Base-by-base conservation (phyloP, 2,888 invertebrate genomes). In the Meta bourneti region DNA sequence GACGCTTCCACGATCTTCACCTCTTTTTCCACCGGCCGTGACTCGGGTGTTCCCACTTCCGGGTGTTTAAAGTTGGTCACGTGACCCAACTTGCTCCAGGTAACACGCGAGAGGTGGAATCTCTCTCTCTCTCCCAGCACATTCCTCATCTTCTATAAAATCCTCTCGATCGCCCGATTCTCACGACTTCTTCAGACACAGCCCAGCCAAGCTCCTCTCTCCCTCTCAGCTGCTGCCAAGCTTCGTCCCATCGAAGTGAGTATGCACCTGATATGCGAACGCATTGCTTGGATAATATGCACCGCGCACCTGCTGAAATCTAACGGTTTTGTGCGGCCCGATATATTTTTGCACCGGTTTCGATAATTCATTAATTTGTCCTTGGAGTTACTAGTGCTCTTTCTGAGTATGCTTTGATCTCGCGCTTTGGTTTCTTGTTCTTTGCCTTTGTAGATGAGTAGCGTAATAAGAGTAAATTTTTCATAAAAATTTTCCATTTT, bases 141-240 rank as follows among this genome's bases (percentile, higher is more conserved):
- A 87, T 79, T 80, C 81, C 74, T 69, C 84, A 52, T 54, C 89
- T 70, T 83, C 82, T 89, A 89, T 89, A 89, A 89, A 88, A 89
- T 75, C 77, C 19, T 52, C 78, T 78, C 71, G 5, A 20, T n/a
- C 34, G 13, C 20, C 71, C 19, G n/a, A 51, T 6, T 48, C 16
- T 70, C 49, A 81, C 16, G 34, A 48, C 1, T 9, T 61, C 61
- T 61, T 61, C 61, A 16, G 16, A 61, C 61, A 13, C 61, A 61
- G 16, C 61, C 34, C 34, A 34, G 34, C 4, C 34, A 34, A 34
- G 11, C 11, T 61, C 13, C 16, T 61, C 61, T 61, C 61, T 61
- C 61, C 16, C 11, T 61, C 61, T 61, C 7, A 7, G 61, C 61
- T 61, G 7, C 61, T 7, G 34, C 61, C 5, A 16, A 11, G 61